Base-by-base conservation (phyloP, 92 coral and sea anemone genomes). In the Epizoanthus ramosus region DNA sequence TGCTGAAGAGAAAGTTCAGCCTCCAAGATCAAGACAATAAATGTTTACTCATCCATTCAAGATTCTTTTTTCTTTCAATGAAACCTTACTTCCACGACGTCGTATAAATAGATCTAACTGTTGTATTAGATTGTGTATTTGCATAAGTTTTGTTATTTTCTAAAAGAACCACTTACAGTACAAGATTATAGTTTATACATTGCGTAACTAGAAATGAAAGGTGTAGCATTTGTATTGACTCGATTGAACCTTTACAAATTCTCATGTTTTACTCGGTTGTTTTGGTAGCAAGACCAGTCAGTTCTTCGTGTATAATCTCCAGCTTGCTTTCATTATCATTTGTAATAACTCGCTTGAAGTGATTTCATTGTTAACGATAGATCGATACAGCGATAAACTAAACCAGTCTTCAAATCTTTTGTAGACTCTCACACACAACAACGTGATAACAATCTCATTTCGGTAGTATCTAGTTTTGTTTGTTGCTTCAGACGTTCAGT, bases 11-110 rank as follows among this genome's bases (percentile, higher is more conserved):
- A 35, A 23, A 69, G 68, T 60, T 75, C n/a, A 43, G 59, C 15
- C 47, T 9, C 14, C 5, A 35, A 24, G 22, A 3, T 13, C 14
- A 6, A 37, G 63, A 77, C 82, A 77, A 77, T 77, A 61, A 56
- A 61, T 61, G 82, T 63, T 77, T 77, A 77, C 82, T 77, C 82
- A 77, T 77, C 82, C 82, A 77, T 77, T 77, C 22, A 43, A 77
- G 8, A 50, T 10, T 12, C 21, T 57, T 77, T 68, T 77, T 77
- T 77, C 70, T 10, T 61, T 77, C 82, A 63, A 77, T 60, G 82
- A 60, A 77, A 77, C 63, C 68, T 37, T 37, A 57, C 63, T 77
- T 61, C 58, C 82, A 60, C 71, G 37, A 59, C n/a, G 45, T 77
- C 58, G 71, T 47, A 63, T 77, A 61, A 77, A 77, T 61, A 37